These are phyloP conservation scores for Podarcis lilfordi DNA, from an alignment of 2,797 vertebrate species.

Conservation along the genomic window DNA sequence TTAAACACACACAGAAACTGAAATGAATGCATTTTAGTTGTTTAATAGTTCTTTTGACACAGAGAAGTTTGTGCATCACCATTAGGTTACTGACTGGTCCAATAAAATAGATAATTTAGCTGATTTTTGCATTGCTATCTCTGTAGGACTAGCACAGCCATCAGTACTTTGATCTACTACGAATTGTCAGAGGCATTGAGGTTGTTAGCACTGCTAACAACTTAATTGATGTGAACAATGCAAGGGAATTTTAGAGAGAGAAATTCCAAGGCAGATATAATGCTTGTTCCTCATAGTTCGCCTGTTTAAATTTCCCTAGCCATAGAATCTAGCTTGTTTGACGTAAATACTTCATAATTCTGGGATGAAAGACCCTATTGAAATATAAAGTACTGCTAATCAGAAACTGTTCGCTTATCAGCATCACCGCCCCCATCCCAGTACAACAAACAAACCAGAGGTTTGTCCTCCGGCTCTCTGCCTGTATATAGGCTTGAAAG, in stretches of 20 bases:
- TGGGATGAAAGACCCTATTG: conserved; percentile 1
- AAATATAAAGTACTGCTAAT: conserved; percentile 16
- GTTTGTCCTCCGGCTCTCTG: not conserved
- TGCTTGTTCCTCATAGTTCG: not conserved
- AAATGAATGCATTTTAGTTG: not conserved
- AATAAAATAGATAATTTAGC: not conserved
- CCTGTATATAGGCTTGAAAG: not conserved
- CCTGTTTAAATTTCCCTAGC: not conserved
- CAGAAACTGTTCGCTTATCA: conserved; percentile 2
- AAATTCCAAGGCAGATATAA: not conserved
- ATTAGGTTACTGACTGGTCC: not conserved
- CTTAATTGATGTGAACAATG: conserved; percentile 5
- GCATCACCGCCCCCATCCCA: not conserved
- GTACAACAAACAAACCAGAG: conserved; percentile 1
- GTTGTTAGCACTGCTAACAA: not conserved
- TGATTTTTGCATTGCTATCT: not conserved
- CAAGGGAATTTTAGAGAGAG: not conserved
- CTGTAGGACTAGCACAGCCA: not conserved
- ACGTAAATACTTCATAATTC: not conserved
- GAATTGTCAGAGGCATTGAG: not conserved
- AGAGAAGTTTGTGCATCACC: not conserved
- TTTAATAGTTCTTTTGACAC: not conserved
- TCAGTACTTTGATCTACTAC: not conserved
- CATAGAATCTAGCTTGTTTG: not conserved
- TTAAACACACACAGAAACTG: not conserved